Conservation (phyloP, 2,797 vertebrate species). For the Gymnocypris eckloni region DNA sequence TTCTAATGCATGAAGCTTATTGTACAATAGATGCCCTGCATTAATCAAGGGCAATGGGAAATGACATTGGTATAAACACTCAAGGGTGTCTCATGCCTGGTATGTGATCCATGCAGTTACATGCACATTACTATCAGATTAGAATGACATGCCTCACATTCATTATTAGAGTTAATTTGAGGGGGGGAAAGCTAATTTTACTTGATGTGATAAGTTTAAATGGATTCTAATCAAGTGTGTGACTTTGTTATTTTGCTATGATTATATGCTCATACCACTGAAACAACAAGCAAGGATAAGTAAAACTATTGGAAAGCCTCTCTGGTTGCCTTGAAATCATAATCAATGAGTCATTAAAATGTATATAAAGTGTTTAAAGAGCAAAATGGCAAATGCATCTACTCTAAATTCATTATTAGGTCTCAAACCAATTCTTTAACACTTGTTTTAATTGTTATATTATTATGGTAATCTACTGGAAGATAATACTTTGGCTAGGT, state of each 20-base stretch:
- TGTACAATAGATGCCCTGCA: constrained; percentile 49
- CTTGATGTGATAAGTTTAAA: background rate
- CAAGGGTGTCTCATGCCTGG: constrained; percentile 32
- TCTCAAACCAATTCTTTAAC: background rate
- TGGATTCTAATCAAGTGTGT: background rate
- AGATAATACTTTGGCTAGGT: background rate
- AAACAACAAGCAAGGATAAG: background rate
- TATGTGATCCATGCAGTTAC: constrained; percentile 18
- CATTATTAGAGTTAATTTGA: background rate
- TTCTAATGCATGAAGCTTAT: constrained; percentile 53
- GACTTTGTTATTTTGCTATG: background rate
- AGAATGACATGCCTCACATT: constrained; percentile 23
- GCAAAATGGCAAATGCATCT: background rate
- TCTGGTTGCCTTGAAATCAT: background rate
- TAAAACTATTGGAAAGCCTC: background rate
- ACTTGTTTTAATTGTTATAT: background rate
- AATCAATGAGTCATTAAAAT: background rate
- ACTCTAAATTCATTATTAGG: background rate
- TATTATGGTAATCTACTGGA: constrained; percentile 8
- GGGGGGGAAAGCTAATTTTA: background rate
- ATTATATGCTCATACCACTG: background rate
- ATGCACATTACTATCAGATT: constrained; percentile 23
- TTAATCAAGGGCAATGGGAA: constrained; percentile 55
- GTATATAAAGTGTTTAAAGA: background rate
- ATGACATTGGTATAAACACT: constrained; percentile 50